Evolutionary conservation across 2,113 vertebrate genomes (phyloP), one percentile per base, ranked within the genome.

Genomic region (Limanda limanda): DNA sequence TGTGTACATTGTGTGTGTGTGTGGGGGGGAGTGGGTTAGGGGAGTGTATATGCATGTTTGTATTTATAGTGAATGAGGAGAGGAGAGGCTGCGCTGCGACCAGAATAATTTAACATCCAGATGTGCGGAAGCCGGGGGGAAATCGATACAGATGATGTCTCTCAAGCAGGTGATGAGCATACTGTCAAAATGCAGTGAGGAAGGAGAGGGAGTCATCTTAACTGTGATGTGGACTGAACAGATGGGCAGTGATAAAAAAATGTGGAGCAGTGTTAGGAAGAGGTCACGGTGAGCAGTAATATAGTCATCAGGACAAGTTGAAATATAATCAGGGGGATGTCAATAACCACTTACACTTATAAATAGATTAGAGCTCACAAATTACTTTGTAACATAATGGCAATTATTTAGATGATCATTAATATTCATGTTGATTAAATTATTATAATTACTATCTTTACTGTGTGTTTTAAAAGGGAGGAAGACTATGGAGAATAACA

Each of bases 21-120:
- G 52, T 52, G 17, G 37, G 35, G 23, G 55, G 57, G 18, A n/a
- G n/a, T n/a, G n/a, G 35, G 47, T 40, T 72, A 23, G 20, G 48
- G 6, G 66, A 37, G 69, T 58, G 74, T 62, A 12, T 71, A 7
- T 62, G 83, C 51, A 72, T 71, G 47, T 58, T 86, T 69, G 71
- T 84, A 71, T 76, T 74, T 71, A 79, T 35, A 76, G 70, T 25
- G 25, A 25, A 55, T 55, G 60, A 80, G 56, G 31, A 66, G 78
- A 52, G 31, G 24, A 64, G 62, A 61, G 62, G 73, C 74, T 68
- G 55, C 4, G 71, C 68, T 35, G 70, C 2, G 48, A 66, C 86
- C 74, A 78, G 71, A 88, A 88, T 87, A 81, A 89, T 87, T 89
- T 76, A 77, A 67, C 63, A 81, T 80, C 84, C 84, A 89, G 77